phyloP scores from a whole-genome alignment of 2,113 vertebrate genomes.

The Melospiza georgiana region DNA sequence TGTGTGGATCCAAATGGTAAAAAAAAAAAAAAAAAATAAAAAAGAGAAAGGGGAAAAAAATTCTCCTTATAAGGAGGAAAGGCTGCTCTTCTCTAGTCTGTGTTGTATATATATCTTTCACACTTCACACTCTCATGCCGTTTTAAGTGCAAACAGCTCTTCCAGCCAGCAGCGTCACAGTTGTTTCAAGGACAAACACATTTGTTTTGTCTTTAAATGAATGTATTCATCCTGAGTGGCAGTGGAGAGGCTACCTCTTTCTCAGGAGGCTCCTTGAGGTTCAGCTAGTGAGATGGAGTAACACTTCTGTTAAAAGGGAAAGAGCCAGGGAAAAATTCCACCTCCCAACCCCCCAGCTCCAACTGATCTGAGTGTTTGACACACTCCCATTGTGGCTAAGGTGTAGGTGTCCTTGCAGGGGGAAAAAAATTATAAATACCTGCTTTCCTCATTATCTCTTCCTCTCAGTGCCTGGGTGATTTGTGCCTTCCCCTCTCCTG shows the following conservation, averaged over 20 bases:
- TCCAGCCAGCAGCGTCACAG: background rate
- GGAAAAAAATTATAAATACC: background rate
- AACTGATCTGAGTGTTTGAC: background rate
- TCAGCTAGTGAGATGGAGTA: background rate
- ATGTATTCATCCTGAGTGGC: background rate
- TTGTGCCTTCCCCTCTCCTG: background rate
- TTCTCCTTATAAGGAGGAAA: background rate
- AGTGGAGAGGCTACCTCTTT: background rate
- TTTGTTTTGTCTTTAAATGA: slow-evolving; percentile 32
- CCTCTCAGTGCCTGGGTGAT: background rate
- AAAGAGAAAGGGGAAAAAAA: rapidly evolving
- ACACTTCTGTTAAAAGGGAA: background rate
- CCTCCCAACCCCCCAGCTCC: background rate
- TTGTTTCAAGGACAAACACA: slow-evolving; percentile 11
- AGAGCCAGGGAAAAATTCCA: background rate
- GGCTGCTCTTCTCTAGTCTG: background rate
- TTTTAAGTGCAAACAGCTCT: slow-evolving; percentile 24
- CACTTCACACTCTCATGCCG: background rate
- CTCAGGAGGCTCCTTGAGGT: background rate
- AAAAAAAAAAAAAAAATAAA: background rate
- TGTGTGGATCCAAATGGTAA: rapidly evolving
- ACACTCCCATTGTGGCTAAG: background rate
- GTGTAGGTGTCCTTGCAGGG: background rate
- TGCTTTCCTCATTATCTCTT: background rate
- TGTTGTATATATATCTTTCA: background rate